Conservation (phyloP, 2,797 vertebrate species). For the Micromesistius poutassou region DNA sequence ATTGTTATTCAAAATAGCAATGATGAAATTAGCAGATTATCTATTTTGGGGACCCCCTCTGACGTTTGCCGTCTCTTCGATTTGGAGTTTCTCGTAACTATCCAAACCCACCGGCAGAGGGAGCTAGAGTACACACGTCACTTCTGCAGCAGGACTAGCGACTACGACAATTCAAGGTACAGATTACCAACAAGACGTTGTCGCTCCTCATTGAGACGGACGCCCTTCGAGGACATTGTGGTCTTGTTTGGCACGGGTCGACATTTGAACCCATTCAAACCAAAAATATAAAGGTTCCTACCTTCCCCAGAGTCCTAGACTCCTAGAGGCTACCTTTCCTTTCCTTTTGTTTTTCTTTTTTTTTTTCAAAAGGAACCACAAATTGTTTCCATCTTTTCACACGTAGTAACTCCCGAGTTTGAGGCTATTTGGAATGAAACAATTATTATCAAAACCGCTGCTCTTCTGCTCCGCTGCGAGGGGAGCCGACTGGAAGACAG, state of each 20-base stretch:
- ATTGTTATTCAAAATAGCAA: not conserved
- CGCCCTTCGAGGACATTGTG: slow-evolving; percentile 59
- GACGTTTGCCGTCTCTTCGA: not conserved
- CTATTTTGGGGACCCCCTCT: not conserved
- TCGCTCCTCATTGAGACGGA: slow-evolving; percentile 5
- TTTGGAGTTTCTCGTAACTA: slow-evolving; percentile 22
- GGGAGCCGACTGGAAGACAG: slow-evolving; percentile 21
- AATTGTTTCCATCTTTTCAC: slow-evolving; percentile 73
- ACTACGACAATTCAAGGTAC: not conserved
- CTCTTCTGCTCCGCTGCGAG: slow-evolving; percentile 42
- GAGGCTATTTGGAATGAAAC: slow-evolving; percentile 59
- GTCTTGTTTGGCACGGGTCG: slow-evolving; percentile 2
- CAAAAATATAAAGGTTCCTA: slow-evolving; percentile 52
- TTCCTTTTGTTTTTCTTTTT: slow-evolving; percentile 17
- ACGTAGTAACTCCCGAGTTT: slow-evolving; percentile 63
- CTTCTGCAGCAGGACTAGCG: not conserved
- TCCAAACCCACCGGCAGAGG: slow-evolving; percentile 55
- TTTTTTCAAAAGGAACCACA: slow-evolving; percentile 55
- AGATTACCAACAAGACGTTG: not conserved
- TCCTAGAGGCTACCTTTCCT: too few species aligned
- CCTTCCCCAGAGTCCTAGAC: slow-evolving; percentile 11
- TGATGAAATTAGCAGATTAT: not conserved
- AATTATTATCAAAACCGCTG: slow-evolving; percentile 60
- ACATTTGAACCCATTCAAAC: slow-evolving; percentile 44
- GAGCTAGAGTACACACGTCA: slow-evolving; percentile 56